Base-by-base conservation (phyloP, 1,140 invertebrate species). In the Melanaphis sacchari region DNA sequence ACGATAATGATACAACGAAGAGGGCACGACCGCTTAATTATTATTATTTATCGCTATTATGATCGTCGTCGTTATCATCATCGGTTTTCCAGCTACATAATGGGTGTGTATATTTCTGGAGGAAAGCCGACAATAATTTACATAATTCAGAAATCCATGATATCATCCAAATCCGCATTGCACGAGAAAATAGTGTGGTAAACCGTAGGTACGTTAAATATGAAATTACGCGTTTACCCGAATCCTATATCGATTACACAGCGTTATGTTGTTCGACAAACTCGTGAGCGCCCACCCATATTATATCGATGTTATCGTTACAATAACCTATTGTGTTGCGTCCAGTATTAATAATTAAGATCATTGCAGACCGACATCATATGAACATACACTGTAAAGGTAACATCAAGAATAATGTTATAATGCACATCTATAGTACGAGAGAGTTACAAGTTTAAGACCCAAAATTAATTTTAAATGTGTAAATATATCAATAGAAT, bases 11-110 rank as follows among this genome's bases (percentile, higher is more conserved):
- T 76, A 76, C 59, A n/a, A 76, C 59, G 59, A 76, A 76, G 59
- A 76, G 59, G 59, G 15, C 31, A 46, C 85, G 85, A 87, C 85
- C 31, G 43, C 85, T 87, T 87, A 87, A 87, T 87, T 87, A 87
- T 87, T 87, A 52, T 52, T 88, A 88, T 46, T 88, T 88, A 88
- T 88, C 21, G n/a, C 52, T 41, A 31, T 49, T 36, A 31, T 49
- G 24, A 31, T 43, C 26, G 26, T 31, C 31, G 26, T 43, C 26
- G 40, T n/a, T 88, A 36, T 88, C n/a, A 24, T 84, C 82, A 11
- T 84, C 82, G 38, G 82, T 41, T 84, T 84, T 84, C 40, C 40
- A 11, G 38, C 40, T 41, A 84, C 18, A 36, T 24, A 84, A 84
- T 40, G 82, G 40, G 82, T 31, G 11, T 26, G 38, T 40, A 38